Percentiles rank a stretch among this genome's conserved stretches.
Evolutionary conservation across 2,888 invertebrate genomes (phyloP).

Genomic region (Aquatica leii): DNA sequence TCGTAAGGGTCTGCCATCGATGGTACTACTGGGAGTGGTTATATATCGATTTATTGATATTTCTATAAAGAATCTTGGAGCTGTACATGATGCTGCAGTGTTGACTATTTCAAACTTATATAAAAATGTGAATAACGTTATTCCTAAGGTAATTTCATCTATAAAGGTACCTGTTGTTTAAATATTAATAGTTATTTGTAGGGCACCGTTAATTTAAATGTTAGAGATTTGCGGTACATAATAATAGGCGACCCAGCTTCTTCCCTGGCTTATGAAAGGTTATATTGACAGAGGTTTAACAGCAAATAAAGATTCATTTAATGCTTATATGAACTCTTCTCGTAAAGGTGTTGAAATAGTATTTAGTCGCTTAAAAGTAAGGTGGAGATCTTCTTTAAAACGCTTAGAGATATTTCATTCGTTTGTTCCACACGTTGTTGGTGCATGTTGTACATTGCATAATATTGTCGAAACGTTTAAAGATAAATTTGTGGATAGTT

Average conservation of each 20-base stretch:
- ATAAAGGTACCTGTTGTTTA: neutral
- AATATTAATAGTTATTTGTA: neutral
- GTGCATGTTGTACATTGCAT: neutral
- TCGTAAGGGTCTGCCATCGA: slow-evolving; percentile 41
- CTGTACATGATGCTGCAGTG: slow-evolving; percentile 28
- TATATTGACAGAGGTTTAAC: neutral
- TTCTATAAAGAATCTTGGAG: slow-evolving; percentile 29
- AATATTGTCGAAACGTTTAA: neutral
- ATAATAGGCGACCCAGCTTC: neutral
- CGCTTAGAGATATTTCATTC: no score
- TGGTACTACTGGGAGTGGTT: slow-evolving; percentile 35
- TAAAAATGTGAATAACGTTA: neutral
- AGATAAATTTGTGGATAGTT: neutral
- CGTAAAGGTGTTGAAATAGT: no score
- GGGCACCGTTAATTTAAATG: neutral
- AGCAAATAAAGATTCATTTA: slow-evolving; percentile 1
- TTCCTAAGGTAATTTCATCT: no score
- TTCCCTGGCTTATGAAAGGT: neutral
- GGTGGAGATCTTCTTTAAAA: neutral
- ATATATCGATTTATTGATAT: slow-evolving; percentile 34
- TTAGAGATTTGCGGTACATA: neutral
- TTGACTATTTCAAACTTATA: neutral
- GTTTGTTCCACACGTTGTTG: neutral
- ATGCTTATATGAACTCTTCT: neutral
- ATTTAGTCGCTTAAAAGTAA: neutral